A percentile compares a stretch with the other conserved stretches of the same genome.
These are phyloP conservation scores for Epizoanthus ramosus DNA, from an alignment of 92 coral and sea anemone genomes.

Conservation along the genomic window DNA sequence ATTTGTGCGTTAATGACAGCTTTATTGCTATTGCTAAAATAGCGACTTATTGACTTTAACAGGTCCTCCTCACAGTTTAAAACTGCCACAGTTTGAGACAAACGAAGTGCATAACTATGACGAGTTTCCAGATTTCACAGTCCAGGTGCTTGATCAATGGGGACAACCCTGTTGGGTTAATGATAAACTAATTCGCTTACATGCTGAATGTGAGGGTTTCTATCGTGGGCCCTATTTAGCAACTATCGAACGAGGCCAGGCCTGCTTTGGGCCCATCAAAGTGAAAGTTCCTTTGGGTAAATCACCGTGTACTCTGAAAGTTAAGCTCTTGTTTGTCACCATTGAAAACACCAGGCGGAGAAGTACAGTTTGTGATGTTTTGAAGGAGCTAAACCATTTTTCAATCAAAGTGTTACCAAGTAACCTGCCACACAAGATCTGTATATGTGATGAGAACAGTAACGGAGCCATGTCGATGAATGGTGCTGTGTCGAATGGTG, in stretches of 20 bases:
- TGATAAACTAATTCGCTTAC: conserved; percentile 61
- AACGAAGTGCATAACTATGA: conserved; percentile 78
- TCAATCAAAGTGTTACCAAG: conserved; percentile 81
- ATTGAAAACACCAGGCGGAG: conserved; percentile 70
- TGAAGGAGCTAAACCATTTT: conserved; percentile 72
- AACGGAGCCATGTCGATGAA: conserved; percentile 41
- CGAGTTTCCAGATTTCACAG: conserved; percentile 79
- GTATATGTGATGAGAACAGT: conserved; percentile 60
- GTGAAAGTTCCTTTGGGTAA: conserved; percentile 66
- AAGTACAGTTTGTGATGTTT: conserved; percentile 61
- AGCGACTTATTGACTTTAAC: neutral
- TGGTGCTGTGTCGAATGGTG: conserved; percentile 9
- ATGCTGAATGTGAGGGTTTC: conserved; percentile 77
- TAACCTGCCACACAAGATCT: conserved; percentile 73
- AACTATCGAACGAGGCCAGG: conserved; percentile 71
- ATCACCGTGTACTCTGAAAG: conserved; percentile 65
- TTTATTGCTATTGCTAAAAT: too few species aligned
- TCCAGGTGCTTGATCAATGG: conserved; percentile 83
- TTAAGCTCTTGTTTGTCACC: conserved; percentile 69
- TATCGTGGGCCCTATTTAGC: conserved; percentile 71
- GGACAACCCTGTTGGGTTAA: conserved; percentile 70
- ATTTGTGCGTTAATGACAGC: too few species aligned
- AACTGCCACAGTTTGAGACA: conserved; percentile 76
- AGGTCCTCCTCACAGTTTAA: conserved; percentile 78
- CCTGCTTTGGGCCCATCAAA: conserved; percentile 66